Evolutionary conservation across 2,797 vertebrate genomes (phyloP).

Genomic region (Microchirus variegatus): DNA sequence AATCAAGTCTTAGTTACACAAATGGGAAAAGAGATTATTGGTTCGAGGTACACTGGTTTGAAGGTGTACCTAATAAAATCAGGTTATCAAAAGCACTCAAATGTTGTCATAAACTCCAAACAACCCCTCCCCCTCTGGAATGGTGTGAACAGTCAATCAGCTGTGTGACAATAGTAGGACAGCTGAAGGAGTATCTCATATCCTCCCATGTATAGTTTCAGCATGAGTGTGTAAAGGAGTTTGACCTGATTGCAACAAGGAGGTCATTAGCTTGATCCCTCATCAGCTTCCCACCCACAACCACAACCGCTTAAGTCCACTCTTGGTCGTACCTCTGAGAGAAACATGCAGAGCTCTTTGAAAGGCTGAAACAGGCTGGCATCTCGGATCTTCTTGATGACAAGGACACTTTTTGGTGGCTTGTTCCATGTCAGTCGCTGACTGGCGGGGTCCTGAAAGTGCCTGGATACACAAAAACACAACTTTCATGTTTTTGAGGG

Average conservation of each 20-base stretch:
- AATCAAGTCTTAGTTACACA: not conserved
- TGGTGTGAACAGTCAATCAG: too few species aligned
- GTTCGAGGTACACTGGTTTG: too few species aligned
- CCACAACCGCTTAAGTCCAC: not conserved
- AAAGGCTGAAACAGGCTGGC: slow-evolving; percentile 92
- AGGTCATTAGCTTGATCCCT: not conserved
- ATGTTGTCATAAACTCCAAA: too few species aligned
- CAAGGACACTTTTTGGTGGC: slow-evolving; percentile 95
- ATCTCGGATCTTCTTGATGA: slow-evolving; percentile 96
- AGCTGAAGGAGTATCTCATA: too few species aligned
- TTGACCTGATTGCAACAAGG: not conserved
- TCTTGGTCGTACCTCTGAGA: slow-evolving; percentile 85
- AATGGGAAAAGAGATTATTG: not conserved
- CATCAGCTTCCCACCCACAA: not conserved
- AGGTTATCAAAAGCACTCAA: too few species aligned
- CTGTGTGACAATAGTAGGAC: too few species aligned
- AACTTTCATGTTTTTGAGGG: not conserved
- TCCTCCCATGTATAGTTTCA: not conserved
- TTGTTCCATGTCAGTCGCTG: slow-evolving; percentile 98
- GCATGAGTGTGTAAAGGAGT: too few species aligned
- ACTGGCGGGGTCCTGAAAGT: slow-evolving; percentile 98
- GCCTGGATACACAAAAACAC: slow-evolving; percentile 81
- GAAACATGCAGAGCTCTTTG: slow-evolving; percentile 92
- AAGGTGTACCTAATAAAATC: too few species aligned
- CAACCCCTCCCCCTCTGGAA: too few species aligned